Evolutionary conservation across 2,113 vertebrate genomes (phyloP).

Genomic region (Monarcha castaneiventris): DNA sequence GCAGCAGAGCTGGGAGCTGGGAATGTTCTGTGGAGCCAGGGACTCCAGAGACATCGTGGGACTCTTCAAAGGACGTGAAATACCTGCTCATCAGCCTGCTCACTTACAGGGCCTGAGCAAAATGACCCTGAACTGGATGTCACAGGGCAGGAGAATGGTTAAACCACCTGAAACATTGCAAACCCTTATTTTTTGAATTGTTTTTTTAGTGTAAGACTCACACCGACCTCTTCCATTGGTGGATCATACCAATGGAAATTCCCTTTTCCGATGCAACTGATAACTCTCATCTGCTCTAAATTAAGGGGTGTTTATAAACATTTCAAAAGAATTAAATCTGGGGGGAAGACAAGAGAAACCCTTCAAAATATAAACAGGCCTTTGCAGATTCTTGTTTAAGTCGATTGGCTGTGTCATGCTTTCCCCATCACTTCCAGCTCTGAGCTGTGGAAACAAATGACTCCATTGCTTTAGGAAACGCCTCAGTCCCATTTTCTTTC

Average conservation of each 20-base stretch:
- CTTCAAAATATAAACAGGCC: not conserved
- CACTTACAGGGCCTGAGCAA: not conserved
- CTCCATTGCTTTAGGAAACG: not conserved
- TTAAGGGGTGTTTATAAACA: not conserved
- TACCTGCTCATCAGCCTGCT: not conserved
- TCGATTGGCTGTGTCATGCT: accelerated
- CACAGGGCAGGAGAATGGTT: not conserved
- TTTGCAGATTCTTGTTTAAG: not conserved
- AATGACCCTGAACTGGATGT: not conserved
- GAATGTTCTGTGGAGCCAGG: not conserved
- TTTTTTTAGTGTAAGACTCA: not conserved
- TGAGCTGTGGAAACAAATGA: not conserved
- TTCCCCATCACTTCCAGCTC: not conserved
- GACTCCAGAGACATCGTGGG: accelerated
- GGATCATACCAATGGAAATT: not conserved
- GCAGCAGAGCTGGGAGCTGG: not conserved
- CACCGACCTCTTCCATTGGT: not conserved
- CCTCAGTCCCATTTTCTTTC: not conserved
- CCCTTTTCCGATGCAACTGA: not conserved
- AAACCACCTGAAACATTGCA: not conserved
- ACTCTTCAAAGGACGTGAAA: not conserved
- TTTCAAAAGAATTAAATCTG: not conserved
- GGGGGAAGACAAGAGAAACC: not conserved
- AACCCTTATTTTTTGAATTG: not conserved
- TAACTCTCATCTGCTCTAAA: not conserved